phyloP scores from a whole-genome alignment of 2,113 vertebrate genomes.

The Urocolius indicus region DNA sequence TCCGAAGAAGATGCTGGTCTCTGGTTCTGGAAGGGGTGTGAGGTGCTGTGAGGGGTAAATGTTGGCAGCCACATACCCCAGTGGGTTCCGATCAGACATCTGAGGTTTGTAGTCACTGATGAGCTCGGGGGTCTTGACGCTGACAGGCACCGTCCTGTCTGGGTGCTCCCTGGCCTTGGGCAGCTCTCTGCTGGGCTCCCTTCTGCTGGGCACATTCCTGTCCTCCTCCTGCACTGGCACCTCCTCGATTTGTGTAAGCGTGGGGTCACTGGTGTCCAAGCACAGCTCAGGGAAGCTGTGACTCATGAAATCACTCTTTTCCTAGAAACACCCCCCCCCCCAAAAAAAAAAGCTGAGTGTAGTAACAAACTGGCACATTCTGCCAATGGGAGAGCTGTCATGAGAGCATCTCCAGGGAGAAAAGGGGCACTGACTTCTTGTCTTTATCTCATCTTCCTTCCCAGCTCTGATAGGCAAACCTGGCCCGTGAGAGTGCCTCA shows the following conservation, averaged over 20 bases:
- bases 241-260: conserved; percentile 67
- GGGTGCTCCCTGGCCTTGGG: background rate
- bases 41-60: background rate
- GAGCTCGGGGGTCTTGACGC: background rate
- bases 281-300: background rate
- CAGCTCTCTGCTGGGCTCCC: background rate
- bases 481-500: background rate
- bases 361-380: background rate
- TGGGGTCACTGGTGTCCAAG: conserved; percentile 42
- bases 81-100: background rate
- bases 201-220: background rate
- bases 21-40: rapidly evolving
- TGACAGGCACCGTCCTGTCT: rapidly evolving
- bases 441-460: background rate
- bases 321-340: conserved; percentile 44
- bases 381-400: rapidly evolving
- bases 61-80: background rate
- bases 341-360: background rate
- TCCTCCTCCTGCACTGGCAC: background rate
- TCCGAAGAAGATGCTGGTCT: background rate
- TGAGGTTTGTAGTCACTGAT: conserved; percentile 76
- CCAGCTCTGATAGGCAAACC: background rate
- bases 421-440: background rate
- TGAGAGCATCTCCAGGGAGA: background rate
- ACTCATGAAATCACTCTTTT: background rate